phyloP scores from a whole-genome alignment of 1,140 invertebrate species.

The Drosophila biarmipes region DNA sequence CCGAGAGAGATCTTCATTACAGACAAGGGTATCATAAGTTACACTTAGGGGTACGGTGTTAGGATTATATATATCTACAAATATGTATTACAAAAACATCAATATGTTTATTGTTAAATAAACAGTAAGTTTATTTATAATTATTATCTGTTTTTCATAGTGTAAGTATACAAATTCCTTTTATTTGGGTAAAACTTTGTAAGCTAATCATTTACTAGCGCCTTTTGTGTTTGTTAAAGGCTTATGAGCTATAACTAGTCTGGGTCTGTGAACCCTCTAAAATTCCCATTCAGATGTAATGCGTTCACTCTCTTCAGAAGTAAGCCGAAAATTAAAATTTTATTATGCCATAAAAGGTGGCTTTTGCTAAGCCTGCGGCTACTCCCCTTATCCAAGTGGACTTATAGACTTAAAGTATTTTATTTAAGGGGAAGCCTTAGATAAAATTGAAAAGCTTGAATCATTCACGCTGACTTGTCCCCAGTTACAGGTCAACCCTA shows the following conservation, averaged over 20 bases:
- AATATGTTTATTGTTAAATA: no score
- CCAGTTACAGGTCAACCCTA: not conserved
- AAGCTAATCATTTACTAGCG: no score
- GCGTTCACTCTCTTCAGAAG: not conserved
- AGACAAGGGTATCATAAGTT: no score
- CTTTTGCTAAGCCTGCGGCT: not conserved
- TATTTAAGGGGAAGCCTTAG: not conserved
- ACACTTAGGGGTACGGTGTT: not conserved
- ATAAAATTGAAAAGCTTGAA: not conserved
- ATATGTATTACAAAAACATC: no score
- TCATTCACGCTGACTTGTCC: conserved; percentile 3
- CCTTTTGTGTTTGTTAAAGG: no score
- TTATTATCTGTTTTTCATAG: no score
- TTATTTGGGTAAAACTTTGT: no score
- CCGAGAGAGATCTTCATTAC: no score
- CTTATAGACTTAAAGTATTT: not conserved
- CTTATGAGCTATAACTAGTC: not conserved
- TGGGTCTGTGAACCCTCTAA: not conserved
- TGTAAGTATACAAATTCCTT: no score
- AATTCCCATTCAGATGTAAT: not conserved
- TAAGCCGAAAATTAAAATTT: not conserved
- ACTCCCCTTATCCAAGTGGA: not conserved
- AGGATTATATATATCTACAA: no score
- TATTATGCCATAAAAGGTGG: conserved; percentile 1
- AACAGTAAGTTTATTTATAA: no score